These are phyloP conservation scores for Neotragus moschatus DNA, from an alignment of 2,113 vertebrate genomes.

Conservation along the genomic window DNA sequence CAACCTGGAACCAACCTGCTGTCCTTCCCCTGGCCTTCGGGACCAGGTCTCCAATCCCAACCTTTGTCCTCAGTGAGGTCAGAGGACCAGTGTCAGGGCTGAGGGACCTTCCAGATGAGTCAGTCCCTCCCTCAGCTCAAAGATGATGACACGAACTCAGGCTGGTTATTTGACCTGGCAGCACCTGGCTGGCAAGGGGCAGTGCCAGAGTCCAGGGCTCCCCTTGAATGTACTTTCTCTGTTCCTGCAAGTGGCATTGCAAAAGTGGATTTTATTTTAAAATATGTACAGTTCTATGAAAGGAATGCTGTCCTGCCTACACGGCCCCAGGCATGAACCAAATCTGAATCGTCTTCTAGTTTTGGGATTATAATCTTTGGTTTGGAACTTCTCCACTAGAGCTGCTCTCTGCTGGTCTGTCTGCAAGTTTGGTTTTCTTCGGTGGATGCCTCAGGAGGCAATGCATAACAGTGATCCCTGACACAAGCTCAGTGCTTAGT, in stretches of 20 bases:
- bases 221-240: background rate
- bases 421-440: background rate
- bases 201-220: background rate
- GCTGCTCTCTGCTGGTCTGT: no score
- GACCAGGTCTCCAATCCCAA: background rate
- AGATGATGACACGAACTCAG: background rate
- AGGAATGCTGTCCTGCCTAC: background rate
- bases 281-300: rapidly evolving
- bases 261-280: background rate
- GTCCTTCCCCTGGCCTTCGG: background rate
- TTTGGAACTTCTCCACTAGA: rapidly evolving
- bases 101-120: background rate
- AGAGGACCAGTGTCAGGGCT: background rate
- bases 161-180: background rate
- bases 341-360: background rate
- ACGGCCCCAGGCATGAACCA: background rate
- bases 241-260: background rate
- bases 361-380: background rate
- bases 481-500: background rate
- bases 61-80: background rate
- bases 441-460: rapidly evolving
- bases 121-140: background rate
- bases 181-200: background rate
- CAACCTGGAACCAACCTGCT: background rate
- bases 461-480: background rate